These are phyloP conservation scores for Sarcophaga rosellei DNA, from an alignment of 2,888 invertebrate species.

Conservation along the genomic window DNA sequence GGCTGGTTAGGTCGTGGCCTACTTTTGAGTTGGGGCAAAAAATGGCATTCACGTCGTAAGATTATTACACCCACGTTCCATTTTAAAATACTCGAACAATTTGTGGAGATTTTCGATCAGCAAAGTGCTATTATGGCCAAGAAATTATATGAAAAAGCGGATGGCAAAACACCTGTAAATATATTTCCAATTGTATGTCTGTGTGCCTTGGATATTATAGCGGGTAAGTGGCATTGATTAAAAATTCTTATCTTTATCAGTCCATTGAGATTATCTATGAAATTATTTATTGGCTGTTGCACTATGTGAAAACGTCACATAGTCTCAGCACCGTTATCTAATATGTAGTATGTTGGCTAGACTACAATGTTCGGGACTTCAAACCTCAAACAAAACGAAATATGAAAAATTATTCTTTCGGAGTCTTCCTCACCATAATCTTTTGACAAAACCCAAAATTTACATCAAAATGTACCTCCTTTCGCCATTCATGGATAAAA, in stretches of 20 bases:
- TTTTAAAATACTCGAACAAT: constrained; percentile 88
- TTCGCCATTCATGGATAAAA: no score
- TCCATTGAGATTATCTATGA: no score
- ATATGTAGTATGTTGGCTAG: no score
- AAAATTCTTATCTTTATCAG: neutral
- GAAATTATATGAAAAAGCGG: constrained; percentile 80
- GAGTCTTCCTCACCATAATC: no score
- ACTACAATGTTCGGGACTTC: no score
- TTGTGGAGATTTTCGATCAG: constrained; percentile 86
- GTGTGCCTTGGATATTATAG: constrained; percentile 84
- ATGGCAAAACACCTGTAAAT: constrained; percentile 81
- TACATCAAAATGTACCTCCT: no score
- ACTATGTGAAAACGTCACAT: no score
- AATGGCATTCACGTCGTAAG: constrained; percentile 87
- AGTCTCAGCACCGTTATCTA: no score
- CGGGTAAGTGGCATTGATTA: constrained; percentile 55
- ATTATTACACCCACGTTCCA: constrained; percentile 90
- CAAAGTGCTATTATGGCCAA: constrained; percentile 84
- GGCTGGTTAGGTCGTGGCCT: constrained; percentile 78
- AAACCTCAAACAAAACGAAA: no score
- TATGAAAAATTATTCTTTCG: no score
- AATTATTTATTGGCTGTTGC: no score
- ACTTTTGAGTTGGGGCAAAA: constrained; percentile 76
- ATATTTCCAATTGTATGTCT: constrained; percentile 84
- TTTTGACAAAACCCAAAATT: no score